Conservation (phyloP, 2,113 vertebrate genomes). For the Eubucco bourcierii region DNA sequence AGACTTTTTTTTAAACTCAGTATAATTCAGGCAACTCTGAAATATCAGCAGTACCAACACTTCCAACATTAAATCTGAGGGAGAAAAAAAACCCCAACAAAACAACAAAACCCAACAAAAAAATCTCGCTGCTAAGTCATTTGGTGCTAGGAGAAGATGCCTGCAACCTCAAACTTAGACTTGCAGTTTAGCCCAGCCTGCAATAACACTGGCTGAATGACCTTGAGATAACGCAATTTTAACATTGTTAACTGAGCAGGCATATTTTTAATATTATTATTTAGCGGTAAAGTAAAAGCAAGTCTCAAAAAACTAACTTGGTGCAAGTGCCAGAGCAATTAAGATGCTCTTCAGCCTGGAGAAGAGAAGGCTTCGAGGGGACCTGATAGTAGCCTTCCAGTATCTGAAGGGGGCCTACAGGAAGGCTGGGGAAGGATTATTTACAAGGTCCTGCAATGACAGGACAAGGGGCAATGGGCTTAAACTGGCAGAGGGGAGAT, state of each 20-base stretch:
- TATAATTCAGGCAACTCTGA: background rate
- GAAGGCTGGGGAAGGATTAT: no score
- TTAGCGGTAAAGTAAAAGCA: background rate
- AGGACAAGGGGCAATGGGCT: no score
- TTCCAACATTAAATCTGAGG: background rate
- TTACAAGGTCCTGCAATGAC: no score
- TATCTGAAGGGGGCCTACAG: no score
- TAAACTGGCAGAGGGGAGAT: no score
- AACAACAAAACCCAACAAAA: background rate
- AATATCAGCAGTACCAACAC: background rate
- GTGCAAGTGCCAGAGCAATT: background rate
- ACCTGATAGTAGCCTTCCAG: no score
- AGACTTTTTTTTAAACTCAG: background rate
- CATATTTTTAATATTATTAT: background rate
- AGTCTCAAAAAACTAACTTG: background rate
- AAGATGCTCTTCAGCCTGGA: no score
- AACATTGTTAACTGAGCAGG: background rate
- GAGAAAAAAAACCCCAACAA: background rate
- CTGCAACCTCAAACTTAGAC: background rate
- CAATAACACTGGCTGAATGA: background rate
- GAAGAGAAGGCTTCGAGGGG: no score
- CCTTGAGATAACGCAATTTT: background rate
- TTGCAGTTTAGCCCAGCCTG: background rate
- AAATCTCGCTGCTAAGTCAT: background rate
- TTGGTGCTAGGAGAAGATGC: background rate